Base-by-base conservation (phyloP, 2,888 invertebrate species). In the Mycogona germanica region DNA sequence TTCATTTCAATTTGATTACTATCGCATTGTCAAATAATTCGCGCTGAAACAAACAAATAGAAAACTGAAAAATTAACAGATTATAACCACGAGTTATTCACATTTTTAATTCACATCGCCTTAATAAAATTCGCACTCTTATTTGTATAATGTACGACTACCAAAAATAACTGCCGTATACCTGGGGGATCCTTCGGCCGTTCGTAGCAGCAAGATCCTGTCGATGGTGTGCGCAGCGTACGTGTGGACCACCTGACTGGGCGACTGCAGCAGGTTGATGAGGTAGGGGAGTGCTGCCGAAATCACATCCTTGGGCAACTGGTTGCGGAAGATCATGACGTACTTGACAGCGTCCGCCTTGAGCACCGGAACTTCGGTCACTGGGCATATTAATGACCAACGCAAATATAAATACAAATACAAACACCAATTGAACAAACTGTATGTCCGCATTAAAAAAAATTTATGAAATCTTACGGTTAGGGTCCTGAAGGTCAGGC, bases 291-390 rank as follows among this genome's bases (percentile, higher is more conserved):
- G 70, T 19, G 84, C 78, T 2, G 78, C 77, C 41, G 83, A 68
- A 37, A 96, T 74, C 12, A 84, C 74, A 59, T 88, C 85, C 46
- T 78, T 78, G 0, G 91, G 87, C 58, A 98, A 74, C 55, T 57
- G 78, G 55, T 86, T 86, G 55, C 98, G 79, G 72, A 98, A 98
- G 5, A 88, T 89, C 83, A 97, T 93, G 9, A 97, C 72, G 67
- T 91, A 98, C 68, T 97, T 97, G 51, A 99, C 81, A 2, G 91
- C 86, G 68, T 96, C 97, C 0, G 97, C 95, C 69, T 95, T 95
- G 29, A 99, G 71, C 1, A 99, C 91, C 0, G 95, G 91, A 57
- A 84, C 72, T 62, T 84, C 82, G 65, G 86, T 84, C 7, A 91
- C 91, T 91, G 73, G 58, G 78, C 76, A 32, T 51, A 52, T 57